These are phyloP conservation scores for Sebastes dallii DNA, from an alignment of 2,797 vertebrate genomes.

Conservation along the genomic window DNA sequence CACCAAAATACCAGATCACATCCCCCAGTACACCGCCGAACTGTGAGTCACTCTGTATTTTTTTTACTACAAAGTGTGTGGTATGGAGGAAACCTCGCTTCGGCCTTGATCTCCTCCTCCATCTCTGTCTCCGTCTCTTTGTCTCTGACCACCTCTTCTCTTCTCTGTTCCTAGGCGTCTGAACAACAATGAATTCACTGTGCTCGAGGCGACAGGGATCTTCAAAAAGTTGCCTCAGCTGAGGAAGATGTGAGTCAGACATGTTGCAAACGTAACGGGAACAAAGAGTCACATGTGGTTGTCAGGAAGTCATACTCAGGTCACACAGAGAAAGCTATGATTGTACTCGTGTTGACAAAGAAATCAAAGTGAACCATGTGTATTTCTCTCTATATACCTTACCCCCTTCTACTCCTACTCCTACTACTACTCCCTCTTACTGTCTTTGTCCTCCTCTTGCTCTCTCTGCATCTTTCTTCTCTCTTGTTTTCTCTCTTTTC, in stretches of 20 bases:
- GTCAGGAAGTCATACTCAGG: constrained; percentile 21
- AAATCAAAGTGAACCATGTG: constrained; percentile 1
- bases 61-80: constrained; percentile 18
- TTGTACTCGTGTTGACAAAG: background rate
- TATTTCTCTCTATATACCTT: background rate
- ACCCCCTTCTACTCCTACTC: background rate
- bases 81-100: constrained; percentile 11
- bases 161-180: constrained; percentile 84
- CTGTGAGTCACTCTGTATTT: constrained; percentile 86
- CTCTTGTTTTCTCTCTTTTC: background rate
- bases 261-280: constrained; percentile 7
- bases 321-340: constrained; percentile 12
- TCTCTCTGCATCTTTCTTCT: background rate
- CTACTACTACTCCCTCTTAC: constrained; percentile 1
- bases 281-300: constrained; percentile 10
- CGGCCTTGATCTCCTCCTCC: constrained; percentile 15
- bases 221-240: constrained; percentile 98
- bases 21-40: constrained; percentile 96
- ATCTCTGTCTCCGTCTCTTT: constrained; percentile 5
- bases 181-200: constrained; percentile 98
- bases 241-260: constrained; percentile 93
- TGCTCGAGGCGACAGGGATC: constrained; percentile 95
- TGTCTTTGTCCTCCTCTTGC: constrained; percentile 1
- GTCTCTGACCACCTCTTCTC: constrained; percentile 44
- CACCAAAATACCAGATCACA: constrained; percentile 94